Evolutionary conservation across 2,797 vertebrate genomes (phyloP).

Genomic region (Mus minutoides): DNA sequence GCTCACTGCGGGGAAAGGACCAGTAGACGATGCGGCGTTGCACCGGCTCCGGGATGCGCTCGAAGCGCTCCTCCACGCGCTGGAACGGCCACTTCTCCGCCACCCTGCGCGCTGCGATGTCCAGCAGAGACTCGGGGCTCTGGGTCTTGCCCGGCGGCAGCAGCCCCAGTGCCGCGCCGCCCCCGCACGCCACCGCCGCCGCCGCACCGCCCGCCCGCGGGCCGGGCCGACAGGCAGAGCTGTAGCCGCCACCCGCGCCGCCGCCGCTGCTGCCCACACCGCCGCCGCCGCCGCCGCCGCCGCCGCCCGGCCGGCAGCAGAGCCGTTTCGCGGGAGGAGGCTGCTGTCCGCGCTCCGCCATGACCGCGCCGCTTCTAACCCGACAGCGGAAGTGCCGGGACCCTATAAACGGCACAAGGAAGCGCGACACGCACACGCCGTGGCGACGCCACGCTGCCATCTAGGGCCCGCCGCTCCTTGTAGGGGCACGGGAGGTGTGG

Average conservation of each 20-base stretch:
- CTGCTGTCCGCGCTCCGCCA: constrained; percentile 98
- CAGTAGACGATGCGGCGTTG: constrained; percentile 97
- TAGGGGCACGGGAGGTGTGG: constrained; percentile 78
- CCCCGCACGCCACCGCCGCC: constrained; percentile 78
- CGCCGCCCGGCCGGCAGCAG: constrained; percentile 92
- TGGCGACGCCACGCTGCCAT: constrained; percentile 80
- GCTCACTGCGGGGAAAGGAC: constrained; percentile 97
- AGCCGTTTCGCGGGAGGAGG: constrained; percentile 96
- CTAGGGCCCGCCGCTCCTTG: constrained; percentile 81
- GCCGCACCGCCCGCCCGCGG: constrained; percentile 90
- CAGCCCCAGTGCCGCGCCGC: constrained; percentile 87
- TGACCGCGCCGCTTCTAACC: constrained; percentile 97
- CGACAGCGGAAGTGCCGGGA: constrained; percentile 94
- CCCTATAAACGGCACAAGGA: constrained; percentile 92
- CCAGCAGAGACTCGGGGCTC: constrained; percentile 94
- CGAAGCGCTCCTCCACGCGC: constrained; percentile 96
- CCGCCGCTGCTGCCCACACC: constrained; percentile 56
- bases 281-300: constrained; percentile 60
- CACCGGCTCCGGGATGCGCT: constrained; percentile 97
- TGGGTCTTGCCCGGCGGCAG: constrained; percentile 91
- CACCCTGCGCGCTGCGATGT: constrained; percentile 95
- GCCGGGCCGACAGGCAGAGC: constrained; percentile 90
- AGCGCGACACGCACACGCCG: constrained; percentile 75
- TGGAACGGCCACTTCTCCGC: constrained; percentile 99
- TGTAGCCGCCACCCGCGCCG: constrained; percentile 87